Evolutionary conservation across 2,113 vertebrate species (phyloP).

Genomic region (Ictalurus furcatus): DNA sequence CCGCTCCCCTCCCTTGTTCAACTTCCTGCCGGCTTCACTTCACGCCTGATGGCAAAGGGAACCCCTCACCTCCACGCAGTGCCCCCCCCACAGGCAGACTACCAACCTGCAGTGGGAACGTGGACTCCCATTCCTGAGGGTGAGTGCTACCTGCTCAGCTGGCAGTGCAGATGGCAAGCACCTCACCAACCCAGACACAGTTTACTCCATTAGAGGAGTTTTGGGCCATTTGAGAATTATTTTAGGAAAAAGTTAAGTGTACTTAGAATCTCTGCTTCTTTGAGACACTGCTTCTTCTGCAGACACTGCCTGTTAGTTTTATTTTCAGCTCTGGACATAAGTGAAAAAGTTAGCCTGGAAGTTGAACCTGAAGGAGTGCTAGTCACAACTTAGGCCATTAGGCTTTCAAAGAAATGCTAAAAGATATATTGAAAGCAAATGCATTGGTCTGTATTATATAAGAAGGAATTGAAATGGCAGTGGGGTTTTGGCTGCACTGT

Average conservation of each 20-base stretch:
- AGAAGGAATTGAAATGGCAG: background rate
- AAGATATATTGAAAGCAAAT: background rate
- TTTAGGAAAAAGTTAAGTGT: background rate
- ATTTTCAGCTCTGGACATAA: background rate
- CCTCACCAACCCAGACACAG: background rate
- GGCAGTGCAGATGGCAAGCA: slow-evolving; percentile 25
- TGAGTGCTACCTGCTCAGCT: slow-evolving; percentile 69
- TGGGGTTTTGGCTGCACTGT: background rate
- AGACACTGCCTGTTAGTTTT: background rate
- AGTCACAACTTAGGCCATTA: background rate
- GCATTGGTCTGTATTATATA: background rate
- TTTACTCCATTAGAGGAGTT: background rate
- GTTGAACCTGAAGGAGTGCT: background rate
- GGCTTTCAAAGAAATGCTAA: background rate
- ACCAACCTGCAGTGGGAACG: slow-evolving; percentile 78
- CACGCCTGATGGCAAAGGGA: slow-evolving; percentile 66
- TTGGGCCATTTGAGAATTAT: background rate
- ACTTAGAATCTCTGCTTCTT: background rate
- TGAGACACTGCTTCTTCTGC: background rate
- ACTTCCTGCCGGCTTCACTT: slow-evolving; percentile 55
- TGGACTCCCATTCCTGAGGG: slow-evolving; percentile 71
- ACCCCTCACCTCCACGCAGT: slow-evolving; percentile 76
- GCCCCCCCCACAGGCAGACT: slow-evolving; percentile 73
- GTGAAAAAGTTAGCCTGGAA: background rate
- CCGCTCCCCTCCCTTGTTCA: slow-evolving; percentile 53